Percentiles rank a stretch among this genome's conserved stretches.
These are phyloP conservation scores for Chrysaora quinquecirrha DNA, from an alignment of 30 jellyfish, hydroid and myxozoan species.

Conservation along the genomic window DNA sequence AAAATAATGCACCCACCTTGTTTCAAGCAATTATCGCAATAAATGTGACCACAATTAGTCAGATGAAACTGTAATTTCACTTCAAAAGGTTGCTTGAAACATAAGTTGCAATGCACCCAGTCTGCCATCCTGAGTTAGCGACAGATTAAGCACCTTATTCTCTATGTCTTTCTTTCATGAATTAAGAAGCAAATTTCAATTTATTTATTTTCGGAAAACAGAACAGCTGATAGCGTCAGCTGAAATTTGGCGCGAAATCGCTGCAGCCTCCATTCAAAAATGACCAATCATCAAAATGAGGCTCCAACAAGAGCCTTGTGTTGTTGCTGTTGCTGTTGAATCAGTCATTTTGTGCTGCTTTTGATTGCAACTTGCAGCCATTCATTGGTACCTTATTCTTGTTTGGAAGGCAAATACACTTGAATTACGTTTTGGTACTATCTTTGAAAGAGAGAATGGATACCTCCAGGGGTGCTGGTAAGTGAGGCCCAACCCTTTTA, in stretches of 20 bases:
- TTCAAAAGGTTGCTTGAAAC: conserved; percentile 63
- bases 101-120: conserved; percentile 78
- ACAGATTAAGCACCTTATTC: neutral
- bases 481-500: neutral
- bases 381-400: too few relatives aligned
- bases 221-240: conserved; percentile 13
- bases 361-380: too few relatives aligned
- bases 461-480: conserved; percentile 7
- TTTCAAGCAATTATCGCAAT: conserved; percentile 46
- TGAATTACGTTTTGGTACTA: too few relatives aligned
- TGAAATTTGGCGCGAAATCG: conserved; percentile 32
- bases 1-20: too few relatives aligned
- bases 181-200: neutral
- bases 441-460: neutral
- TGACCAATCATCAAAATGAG: too few relatives aligned
- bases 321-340: too few relatives aligned
- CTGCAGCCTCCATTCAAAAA: neutral
- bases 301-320: too few relatives aligned
- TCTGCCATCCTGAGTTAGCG: conserved; percentile 49
- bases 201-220: neutral
- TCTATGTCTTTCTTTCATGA: neutral
- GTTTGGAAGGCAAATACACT: too few relatives aligned
- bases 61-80: conserved; percentile 44
- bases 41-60: conserved; percentile 69
- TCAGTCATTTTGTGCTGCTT: too few relatives aligned